A percentile compares a stretch with the other conserved stretches of the same genome.
These are phyloP conservation scores for Dicentrarchus labrax DNA, from an alignment of 2,113 vertebrate genomes.

Conservation along the genomic window DNA sequence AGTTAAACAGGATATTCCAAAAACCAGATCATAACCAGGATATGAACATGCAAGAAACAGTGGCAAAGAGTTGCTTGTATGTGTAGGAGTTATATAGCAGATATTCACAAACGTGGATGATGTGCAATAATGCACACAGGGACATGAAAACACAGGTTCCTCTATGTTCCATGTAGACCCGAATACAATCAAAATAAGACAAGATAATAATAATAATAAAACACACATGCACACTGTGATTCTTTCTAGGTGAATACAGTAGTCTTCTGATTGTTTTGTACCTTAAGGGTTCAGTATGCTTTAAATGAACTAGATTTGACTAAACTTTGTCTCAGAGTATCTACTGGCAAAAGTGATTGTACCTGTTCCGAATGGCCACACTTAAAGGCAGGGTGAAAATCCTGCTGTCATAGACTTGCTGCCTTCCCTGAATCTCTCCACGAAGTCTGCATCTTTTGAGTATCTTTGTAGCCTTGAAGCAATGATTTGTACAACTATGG, in stretches of 20 bases:
- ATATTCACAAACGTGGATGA: neutral
- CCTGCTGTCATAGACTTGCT: neutral
- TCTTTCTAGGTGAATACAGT: too few species aligned
- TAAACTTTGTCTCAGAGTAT: neutral
- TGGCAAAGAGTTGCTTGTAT: neutral
- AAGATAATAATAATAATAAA: neutral
- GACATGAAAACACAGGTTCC: neutral
- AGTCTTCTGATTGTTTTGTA: neutral
- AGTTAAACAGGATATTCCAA: neutral
- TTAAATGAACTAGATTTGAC: neutral
- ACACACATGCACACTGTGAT: too few species aligned
- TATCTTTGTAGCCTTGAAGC: neutral
- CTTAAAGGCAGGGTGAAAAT: neutral
- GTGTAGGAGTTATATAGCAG: neutral
- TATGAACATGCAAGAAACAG: neutral
- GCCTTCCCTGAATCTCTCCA: neutral
- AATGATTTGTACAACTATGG: neutral
- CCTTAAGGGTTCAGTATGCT: neutral
- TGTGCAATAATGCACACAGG: neutral
- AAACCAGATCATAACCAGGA: neutral
- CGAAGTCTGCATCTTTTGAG: neutral
- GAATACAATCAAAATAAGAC: neutral
- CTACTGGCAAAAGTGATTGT: neutral
- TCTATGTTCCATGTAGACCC: neutral
- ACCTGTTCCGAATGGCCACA: neutral